phyloP scores from a whole-genome alignment of 2,797 vertebrate genomes.

The Macropus fuliginosus region DNA sequence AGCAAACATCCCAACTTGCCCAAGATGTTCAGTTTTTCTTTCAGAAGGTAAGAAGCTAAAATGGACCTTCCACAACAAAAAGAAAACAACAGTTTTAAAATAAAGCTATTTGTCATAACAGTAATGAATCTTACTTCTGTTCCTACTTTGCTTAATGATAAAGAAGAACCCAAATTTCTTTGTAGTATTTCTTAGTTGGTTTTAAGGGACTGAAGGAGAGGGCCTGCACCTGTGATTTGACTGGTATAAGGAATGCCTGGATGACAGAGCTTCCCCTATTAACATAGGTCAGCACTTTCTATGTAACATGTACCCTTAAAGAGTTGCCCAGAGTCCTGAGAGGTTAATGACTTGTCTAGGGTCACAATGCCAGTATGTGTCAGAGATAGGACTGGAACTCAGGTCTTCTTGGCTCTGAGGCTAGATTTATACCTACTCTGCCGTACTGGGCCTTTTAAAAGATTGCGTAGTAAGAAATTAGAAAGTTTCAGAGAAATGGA shows the following conservation, averaged over 20 bases:
- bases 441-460: neutral
- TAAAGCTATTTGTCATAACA: neutral
- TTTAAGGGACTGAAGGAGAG: neutral
- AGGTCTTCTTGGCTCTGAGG: neutral
- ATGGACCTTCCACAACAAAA: constrained; percentile 89
- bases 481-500: neutral
- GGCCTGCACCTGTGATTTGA: neutral
- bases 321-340: neutral
- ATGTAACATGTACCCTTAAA: neutral
- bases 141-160: neutral
- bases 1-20: constrained; percentile 95
- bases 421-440: neutral
- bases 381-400: neutral
- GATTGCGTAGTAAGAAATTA: neutral
- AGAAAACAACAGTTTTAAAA: constrained; percentile 61
- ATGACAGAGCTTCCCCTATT: neutral
- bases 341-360: neutral
- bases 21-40: constrained; percentile 94
- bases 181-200: constrained; percentile 14
- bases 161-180: constrained; percentile 8
- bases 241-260: neutral
- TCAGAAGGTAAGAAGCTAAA: constrained; percentile 93
- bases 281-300: neutral
- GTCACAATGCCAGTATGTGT: neutral
- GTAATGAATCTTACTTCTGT: neutral